A percentile compares a stretch with the other conserved stretches of the same genome.
Conservation (phyloP, 2,797 vertebrate species). For the Acanthornis magna region DNA sequence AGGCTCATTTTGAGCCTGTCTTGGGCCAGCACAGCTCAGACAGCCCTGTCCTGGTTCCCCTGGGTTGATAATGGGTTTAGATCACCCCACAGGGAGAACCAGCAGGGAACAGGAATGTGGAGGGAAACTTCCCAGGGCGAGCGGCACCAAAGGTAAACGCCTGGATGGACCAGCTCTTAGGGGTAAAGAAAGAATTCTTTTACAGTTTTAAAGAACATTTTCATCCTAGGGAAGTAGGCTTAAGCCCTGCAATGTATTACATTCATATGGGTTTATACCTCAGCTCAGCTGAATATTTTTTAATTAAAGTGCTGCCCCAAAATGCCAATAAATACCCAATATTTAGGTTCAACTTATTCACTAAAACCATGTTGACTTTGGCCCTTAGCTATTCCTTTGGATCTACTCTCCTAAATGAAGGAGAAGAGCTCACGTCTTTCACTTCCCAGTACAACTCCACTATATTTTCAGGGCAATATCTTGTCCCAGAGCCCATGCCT, state of each 20-base stretch:
- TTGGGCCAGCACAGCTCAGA: neutral
- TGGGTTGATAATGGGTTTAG: neutral
- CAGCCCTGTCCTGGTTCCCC: rapidly evolving
- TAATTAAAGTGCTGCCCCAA: neutral
- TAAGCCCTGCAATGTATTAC: neutral
- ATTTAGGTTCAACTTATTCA: neutral
- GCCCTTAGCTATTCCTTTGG: neutral
- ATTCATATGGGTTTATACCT: neutral
- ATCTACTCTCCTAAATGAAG: neutral
- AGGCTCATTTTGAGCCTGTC: neutral
- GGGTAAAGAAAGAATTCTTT: neutral
- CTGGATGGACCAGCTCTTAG: neutral
- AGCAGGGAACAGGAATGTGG: neutral
- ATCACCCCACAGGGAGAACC: neutral
- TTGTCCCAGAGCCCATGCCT: neutral
- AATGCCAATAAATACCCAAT: neutral
- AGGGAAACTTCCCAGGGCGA: neutral
- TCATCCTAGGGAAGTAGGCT: neutral
- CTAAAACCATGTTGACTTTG: neutral
- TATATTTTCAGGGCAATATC: rapidly evolving
- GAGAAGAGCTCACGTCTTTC: neutral
- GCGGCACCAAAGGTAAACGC: neutral
- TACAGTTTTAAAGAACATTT: neutral
- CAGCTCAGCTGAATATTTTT: neutral
- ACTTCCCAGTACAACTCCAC: neutral